Evolutionary conservation across 2,888 invertebrate genomes (phyloP).

Genomic region (Pegoplata infirma): DNA sequence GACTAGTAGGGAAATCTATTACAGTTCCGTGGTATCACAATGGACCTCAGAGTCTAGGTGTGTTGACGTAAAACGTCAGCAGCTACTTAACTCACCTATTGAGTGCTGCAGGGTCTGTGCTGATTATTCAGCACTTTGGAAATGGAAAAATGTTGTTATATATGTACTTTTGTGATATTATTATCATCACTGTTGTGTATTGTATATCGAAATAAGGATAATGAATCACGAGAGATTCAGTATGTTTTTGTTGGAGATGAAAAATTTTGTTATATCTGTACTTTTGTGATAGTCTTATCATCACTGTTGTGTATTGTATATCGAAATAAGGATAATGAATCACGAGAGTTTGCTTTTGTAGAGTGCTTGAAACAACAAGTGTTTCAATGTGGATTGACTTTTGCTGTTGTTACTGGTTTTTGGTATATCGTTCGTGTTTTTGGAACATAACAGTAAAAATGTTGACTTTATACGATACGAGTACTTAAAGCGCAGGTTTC

Average conservation of each 20-base stretch:
- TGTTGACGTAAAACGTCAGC: no score
- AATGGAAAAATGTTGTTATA: no score
- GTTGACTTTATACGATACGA: not conserved
- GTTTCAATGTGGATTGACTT: slow-evolving; percentile 34
- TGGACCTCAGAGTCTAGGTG: no score
- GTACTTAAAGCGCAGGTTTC: slow-evolving; percentile 59
- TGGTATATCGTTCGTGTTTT: slow-evolving; percentile 4
- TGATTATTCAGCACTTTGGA: no score
- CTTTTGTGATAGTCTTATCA: not conserved
- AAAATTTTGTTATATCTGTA: no score
- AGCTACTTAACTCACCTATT: no score
- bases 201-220: not conserved
- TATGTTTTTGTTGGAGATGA: no score
- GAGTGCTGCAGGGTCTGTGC: no score
- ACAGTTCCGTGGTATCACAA: no score
- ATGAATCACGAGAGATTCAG: slow-evolving; percentile 35
- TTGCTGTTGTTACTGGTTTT: not conserved
- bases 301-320: not conserved
- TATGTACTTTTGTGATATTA: not conserved
- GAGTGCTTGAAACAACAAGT: slow-evolving; percentile 57
- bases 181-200: not conserved
- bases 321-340: slow-evolving; percentile 12
- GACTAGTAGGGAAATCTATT: no score
- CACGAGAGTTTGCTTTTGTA: slow-evolving; percentile 22
- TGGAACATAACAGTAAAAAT: slow-evolving; percentile 29